These are phyloP conservation scores for Lomographa bimaculata DNA, from an alignment of 2,888 invertebrate species.

Conservation along the genomic window DNA sequence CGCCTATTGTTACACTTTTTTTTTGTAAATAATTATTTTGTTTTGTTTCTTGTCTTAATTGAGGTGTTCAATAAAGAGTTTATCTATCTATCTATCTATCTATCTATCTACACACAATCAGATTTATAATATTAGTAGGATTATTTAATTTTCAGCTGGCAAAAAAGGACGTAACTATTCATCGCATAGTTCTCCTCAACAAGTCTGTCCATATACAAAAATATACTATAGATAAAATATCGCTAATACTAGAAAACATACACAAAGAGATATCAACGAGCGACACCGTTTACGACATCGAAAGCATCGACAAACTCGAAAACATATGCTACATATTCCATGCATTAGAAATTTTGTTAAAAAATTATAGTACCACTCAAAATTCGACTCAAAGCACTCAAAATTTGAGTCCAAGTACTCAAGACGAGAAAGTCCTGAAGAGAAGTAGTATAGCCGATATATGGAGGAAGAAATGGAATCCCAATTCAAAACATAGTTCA, in stretches of 20 bases:
- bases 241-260: slow-evolving; percentile 43
- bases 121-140: too few species aligned
- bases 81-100: too few species aligned
- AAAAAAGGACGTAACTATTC: slow-evolving; percentile 56
- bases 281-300: slow-evolving; percentile 47
- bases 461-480: slow-evolving; percentile 70
- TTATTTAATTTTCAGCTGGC: slow-evolving; percentile 62
- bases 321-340: slow-evolving; percentile 62
- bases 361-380: slow-evolving; percentile 42
- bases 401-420: slow-evolving; percentile 25
- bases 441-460: slow-evolving; percentile 59
- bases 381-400: slow-evolving; percentile 26
- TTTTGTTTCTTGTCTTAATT: too few species aligned
- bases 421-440: slow-evolving; percentile 45
- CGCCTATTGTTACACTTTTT: too few species aligned
- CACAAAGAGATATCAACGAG: slow-evolving; percentile 37
- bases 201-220: slow-evolving; percentile 60
- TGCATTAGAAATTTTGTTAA: slow-evolving; percentile 54
- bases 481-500: slow-evolving; percentile 37
- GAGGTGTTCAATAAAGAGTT: too few species aligned
- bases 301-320: slow-evolving; percentile 47
- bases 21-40: too few species aligned
- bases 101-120: too few species aligned
- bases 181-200: slow-evolving; percentile 57
- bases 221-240: slow-evolving; percentile 60